Evolutionary conservation across 2,797 vertebrate genomes (phyloP), one percentile per base, ranked within the genome.

Genomic region (Sphaeramia orbicularis): DNA sequence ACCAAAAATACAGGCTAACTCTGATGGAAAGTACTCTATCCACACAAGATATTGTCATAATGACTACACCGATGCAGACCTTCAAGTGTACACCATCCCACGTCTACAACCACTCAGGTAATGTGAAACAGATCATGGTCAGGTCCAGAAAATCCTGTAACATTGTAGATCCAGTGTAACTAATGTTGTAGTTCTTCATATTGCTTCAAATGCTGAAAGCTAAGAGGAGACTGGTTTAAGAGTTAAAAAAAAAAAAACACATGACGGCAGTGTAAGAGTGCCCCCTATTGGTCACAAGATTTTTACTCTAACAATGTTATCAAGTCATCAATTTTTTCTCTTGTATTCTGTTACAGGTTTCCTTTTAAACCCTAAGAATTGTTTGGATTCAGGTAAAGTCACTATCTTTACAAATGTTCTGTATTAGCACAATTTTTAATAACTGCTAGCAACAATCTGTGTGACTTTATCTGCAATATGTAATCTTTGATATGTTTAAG

Each of bases 41-140:
- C 24, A n/a, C 40, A 0, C 68, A 63, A 7, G 49, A 81, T 14
- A 55, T 66, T n/a, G 41, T 55, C 0, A 0, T 74, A 59, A 36
- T 68, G 10, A 0, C 0, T 3, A 0, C 0, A 0, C 18, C 40
- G 13, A 0, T 10, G 0, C 0, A 0, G 0, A 0, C 0, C 0
- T 13, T 0, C 10, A 0, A 0, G 0, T 78, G 58, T 45, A 1
- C 45, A 2, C 42, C 42, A 30, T 66, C 41, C 0, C 0, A 0
- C 2, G 0, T 40, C 7, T 19, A 18, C 37, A 47, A 0, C 0
- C 1, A 2, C 0, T 3, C 1, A 75, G 65, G 71, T 68, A 80
- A 12, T 27, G 1, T 30, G 27, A 7, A 30, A 30, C 27, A 30
- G 3, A 30, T 30, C 7, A 30, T 7, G 27, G 27, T 30, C 27